Evolutionary conservation across 2,888 invertebrate genomes (phyloP).

Genomic region (Lithodes maja): DNA sequence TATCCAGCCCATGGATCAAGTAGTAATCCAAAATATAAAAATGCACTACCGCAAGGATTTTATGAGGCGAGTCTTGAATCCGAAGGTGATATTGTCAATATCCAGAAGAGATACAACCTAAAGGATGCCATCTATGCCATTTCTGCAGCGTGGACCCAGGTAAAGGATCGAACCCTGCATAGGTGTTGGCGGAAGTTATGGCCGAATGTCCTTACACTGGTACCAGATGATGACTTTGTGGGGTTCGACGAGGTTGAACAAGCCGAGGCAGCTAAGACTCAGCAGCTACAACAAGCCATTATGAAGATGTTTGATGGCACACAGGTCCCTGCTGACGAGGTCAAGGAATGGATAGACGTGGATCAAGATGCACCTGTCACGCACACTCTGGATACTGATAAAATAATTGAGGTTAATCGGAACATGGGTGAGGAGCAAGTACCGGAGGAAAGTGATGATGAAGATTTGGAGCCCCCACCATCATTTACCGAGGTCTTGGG

Average conservation of each 20-base stretch:
- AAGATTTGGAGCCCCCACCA: not conserved
- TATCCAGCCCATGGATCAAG: conserved; percentile 13
- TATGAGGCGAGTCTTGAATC: not conserved
- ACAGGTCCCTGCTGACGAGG: not conserved
- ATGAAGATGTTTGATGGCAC: not conserved
- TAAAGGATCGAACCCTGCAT: not conserved
- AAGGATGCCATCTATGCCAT: not conserved
- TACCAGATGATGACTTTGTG: not conserved
- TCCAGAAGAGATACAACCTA: not conserved
- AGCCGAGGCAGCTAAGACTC: not conserved
- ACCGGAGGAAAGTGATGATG: not conserved
- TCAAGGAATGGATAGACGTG: not conserved
- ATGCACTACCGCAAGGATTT: not conserved
- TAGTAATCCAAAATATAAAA: not conserved
- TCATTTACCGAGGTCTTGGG: too few relatives aligned
- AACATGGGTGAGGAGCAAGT: not conserved
- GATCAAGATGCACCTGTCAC: not conserved
- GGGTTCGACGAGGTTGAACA: not conserved
- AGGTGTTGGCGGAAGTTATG: not conserved
- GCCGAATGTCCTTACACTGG: not conserved
- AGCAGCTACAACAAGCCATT: not conserved
- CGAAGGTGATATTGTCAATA: not conserved
- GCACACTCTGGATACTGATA: not conserved
- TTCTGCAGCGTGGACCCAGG: not conserved
- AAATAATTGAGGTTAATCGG: not conserved